Percentiles rank a stretch among this genome's conserved stretches.
Conservation (phyloP, 1,140 invertebrate species). For the Bicyclus anynana region DNA sequence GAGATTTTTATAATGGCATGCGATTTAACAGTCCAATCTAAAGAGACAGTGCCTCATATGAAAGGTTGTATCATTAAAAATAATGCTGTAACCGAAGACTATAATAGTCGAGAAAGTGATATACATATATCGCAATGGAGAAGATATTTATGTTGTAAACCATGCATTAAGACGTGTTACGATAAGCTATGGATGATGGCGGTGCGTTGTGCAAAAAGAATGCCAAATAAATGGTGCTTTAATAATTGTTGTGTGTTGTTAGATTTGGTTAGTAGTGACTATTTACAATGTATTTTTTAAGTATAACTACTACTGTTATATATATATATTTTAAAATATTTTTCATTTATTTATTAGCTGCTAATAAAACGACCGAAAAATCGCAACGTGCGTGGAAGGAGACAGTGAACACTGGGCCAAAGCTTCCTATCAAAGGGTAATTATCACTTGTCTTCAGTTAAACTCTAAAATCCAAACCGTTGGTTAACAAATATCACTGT, state of each 20-base stretch:
- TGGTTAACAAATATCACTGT: too few relatives aligned
- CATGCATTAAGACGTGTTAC: conserved; percentile 40
- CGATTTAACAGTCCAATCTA: conserved; percentile 44
- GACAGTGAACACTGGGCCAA: conserved; percentile 33
- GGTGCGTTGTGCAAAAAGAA: conserved; percentile 56
- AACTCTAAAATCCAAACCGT: too few relatives aligned
- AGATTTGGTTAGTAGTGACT: conserved; percentile 47
- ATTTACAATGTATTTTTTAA: not conserved
- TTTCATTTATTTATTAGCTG: conserved; percentile 36
- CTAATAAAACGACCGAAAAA: conserved; percentile 43
- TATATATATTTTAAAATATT: not conserved
- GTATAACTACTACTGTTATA: not conserved
- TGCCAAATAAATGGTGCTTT: conserved; percentile 37
- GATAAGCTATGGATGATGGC: conserved; percentile 49
- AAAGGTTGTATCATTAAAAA: conserved; percentile 53
- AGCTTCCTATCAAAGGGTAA: conserved; percentile 29
- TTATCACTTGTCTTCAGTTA: conserved; percentile 1
- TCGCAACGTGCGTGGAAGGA: conserved; percentile 40
- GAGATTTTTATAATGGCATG: conserved; percentile 53
- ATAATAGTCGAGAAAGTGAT: conserved; percentile 18
- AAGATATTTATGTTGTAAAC: conserved; percentile 41
- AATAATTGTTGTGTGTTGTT: conserved; percentile 46
- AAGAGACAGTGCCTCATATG: conserved; percentile 29
- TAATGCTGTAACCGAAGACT: conserved; percentile 34
- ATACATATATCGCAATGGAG: conserved; percentile 34